Base-by-base conservation (phyloP, 2,888 invertebrate genomes). In the Erebia aethiops region DNA sequence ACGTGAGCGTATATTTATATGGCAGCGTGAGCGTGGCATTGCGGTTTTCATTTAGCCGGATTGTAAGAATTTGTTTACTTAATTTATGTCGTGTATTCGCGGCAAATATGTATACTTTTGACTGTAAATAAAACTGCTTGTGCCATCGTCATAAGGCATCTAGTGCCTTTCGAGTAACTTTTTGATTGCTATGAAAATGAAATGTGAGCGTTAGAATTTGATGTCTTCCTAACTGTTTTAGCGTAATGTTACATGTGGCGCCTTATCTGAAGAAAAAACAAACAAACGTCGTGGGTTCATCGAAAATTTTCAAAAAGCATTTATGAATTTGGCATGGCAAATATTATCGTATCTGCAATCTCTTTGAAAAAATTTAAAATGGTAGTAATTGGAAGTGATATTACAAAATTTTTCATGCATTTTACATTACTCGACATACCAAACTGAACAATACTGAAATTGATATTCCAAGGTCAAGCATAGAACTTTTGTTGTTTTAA, bases 221-320 rank as follows among this genome's bases (percentile, higher is more conserved):
- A 73, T 74, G 74, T 74, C 74, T 74, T 74, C 74, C 74, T 74
- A 73, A 73, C 74, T 74, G 74, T 74, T 74, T 63, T 72, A 74
- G 74, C 64, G 56, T 70, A 52, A 67, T 58, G 46, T 58, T 69
- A 63, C 64, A 69, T 71, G 13, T 70, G 51, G 49, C 67, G 70
- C 70, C 58, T 70, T 70, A 65, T 64, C 35, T 67, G 54, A 63
- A n/a, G n/a, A 49, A 18, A 41, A 61, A 49, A 26, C 16, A 10
- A 49, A 51, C 14, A 41, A 13, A 52, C 52, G 41, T n/a, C 26
- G 51, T 67, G 46, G 52, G 51, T 41, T 49, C 2, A 51, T 26
- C 16, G 26, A 46, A 9, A 66, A 49, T 58, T 49, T 3, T 16
- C 35, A 7, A 35, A 35, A n/a, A n/a, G n/a, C n/a, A n/a, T n/a